Evolutionary conservation across 2,113 vertebrate genomes (phyloP).

Genomic region (Rhea americana): DNA sequence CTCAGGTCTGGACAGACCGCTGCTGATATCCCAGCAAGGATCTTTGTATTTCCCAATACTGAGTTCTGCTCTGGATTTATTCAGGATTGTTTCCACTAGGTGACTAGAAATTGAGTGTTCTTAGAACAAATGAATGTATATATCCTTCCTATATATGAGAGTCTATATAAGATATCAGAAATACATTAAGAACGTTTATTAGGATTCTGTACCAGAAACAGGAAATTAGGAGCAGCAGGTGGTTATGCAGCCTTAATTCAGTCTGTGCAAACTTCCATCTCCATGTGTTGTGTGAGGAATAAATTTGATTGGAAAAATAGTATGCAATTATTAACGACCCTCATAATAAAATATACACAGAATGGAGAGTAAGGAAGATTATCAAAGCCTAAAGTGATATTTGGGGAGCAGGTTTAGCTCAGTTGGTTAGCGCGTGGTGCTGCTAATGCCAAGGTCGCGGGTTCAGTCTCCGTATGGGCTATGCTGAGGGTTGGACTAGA

Average conservation of each 20-base stretch:
- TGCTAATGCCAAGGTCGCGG: no score
- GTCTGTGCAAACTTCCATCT: background rate
- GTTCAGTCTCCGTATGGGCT: no score
- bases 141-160: background rate
- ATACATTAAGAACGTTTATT: background rate
- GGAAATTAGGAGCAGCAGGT: background rate
- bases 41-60: fast-evolving
- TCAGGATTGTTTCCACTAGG: background rate
- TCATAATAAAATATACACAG: background rate
- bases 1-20: background rate
- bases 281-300: background rate
- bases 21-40: background rate
- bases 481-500: no score
- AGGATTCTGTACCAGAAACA: background rate
- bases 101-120: background rate
- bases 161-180: background rate
- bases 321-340: background rate
- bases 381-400: background rate
- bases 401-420: no score
- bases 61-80: background rate
- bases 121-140: background rate
- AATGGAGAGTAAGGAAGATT: background rate
- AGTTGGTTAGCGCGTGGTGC: no score
- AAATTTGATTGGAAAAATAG: background rate
- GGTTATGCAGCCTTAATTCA: background rate